phyloP scores from a whole-genome alignment of 2,888 invertebrate species.

The Callyntrura guangdongensis region DNA sequence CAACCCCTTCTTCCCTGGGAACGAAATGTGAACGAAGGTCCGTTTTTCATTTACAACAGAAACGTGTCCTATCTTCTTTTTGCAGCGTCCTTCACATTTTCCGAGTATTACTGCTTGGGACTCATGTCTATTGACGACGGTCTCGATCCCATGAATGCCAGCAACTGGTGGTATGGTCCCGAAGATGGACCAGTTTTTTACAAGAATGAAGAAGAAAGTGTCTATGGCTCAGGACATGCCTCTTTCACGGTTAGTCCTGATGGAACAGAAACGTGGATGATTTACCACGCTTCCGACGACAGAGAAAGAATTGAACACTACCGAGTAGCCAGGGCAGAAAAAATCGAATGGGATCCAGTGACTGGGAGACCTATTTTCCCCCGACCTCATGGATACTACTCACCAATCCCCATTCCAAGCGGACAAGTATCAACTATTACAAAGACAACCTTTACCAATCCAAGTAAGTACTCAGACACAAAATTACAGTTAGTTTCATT shows the following conservation, averaged over 20 bases:
- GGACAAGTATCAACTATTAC: conserved; percentile 17
- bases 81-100: conserved; percentile 79
- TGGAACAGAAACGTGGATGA: conserved; percentile 80
- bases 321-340: conserved; percentile 78
- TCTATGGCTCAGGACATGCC: conserved; percentile 80
- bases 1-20: conserved; percentile 80
- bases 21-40: conserved; percentile 78
- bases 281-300: conserved; percentile 74
- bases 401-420: conserved; percentile 29
- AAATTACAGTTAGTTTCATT: too few relatives aligned
- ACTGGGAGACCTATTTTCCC: conserved; percentile 78
- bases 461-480: too few relatives aligned
- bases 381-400: conserved; percentile 71
- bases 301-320: conserved; percentile 43
- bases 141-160: conserved; percentile 76
- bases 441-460: conserved; percentile 59
- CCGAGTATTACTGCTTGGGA: conserved; percentile 79
- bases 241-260: conserved; percentile 76
- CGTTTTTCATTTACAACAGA: conserved; percentile 79
- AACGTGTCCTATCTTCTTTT: conserved; percentile 77
- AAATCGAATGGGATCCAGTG: conserved; percentile 75
- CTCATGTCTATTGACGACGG: conserved; percentile 74
- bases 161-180: conserved; percentile 78
- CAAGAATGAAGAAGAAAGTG: conserved; percentile 79
- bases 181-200: conserved; percentile 78